These are phyloP conservation scores for Lutraria rhynchaena DNA, from an alignment of 1,140 invertebrate species.

Conservation along the genomic window DNA sequence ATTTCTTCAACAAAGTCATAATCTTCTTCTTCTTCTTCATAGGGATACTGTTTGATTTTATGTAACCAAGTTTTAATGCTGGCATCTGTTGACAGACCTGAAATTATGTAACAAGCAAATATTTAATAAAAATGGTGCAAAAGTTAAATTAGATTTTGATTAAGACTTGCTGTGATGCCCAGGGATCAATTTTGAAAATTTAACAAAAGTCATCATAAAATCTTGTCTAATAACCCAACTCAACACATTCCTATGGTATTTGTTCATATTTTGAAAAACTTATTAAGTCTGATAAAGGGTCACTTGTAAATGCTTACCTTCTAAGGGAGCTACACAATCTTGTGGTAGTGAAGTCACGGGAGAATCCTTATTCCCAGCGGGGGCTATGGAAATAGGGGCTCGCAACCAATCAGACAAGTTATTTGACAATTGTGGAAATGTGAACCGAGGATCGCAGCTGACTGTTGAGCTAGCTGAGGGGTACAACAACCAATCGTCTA, in stretches of 20 bases:
- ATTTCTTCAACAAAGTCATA: conserved; percentile 57
- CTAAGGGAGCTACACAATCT: neutral
- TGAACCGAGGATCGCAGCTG: conserved; percentile 1
- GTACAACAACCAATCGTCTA: conserved; percentile 49
- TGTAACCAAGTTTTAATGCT: conserved; percentile 56
- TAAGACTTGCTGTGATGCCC: too few relatives aligned
- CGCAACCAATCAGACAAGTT: conserved; percentile 56
- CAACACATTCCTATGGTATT: too few relatives aligned
- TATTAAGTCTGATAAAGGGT: neutral
- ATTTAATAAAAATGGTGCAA: too few relatives aligned
- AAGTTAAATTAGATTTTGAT: too few relatives aligned
- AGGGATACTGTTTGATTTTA: conserved; percentile 55
- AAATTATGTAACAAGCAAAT: too few relatives aligned
- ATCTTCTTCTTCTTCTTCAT: conserved; percentile 55
- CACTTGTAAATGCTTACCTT: conserved; percentile 9
- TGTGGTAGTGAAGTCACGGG: neutral
- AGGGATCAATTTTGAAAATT: too few relatives aligned
- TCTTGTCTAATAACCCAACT: too few relatives aligned
- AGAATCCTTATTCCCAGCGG: neutral
- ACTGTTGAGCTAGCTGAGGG: neutral
- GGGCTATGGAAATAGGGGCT: conserved; percentile 21
- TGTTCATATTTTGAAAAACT: neutral
- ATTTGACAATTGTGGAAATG: conserved; percentile 48
- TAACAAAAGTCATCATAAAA: too few relatives aligned
- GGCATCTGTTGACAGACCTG: conserved; percentile 56